Base-by-base conservation (phyloP, 2,113 vertebrate species). In the Cariama cristata region DNA sequence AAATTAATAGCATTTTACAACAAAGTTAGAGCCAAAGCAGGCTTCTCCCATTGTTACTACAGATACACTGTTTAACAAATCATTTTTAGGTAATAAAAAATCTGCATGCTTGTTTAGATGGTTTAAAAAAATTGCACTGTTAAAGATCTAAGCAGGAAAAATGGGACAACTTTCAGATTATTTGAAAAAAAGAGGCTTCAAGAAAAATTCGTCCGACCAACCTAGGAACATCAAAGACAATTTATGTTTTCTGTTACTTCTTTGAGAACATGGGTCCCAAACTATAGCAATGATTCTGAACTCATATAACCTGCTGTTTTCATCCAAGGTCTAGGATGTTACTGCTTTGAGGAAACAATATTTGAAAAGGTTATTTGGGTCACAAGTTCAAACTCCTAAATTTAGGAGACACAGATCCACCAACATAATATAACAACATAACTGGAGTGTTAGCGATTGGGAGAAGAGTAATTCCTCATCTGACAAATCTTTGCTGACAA, bases 1-100 rank as follows among this genome's bases (percentile, higher is more conserved):
- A 94, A 93, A 95, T 95, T 82, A 95, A 80, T 66, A 79, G 72
- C 75, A 69, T 16, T 71, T 42, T 66, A 82, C 50, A 97, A 96
- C 42, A 93, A 95, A 93, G 93, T 62, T 47, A 79, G 42, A 91
- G 74, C 82, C 77, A 88, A 95, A 81, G 82, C 24, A 85, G 62
- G 14, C 12, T 8, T 62, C 22, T 72, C 27, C 28, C 14, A 4
- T 22, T 42, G 45, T 55, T 88, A 55, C 58, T 72, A 42, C 45
- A 72, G 26, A 72, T 40, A 20, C 6, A 8, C 18, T 22, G 58
- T n/a, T 81, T 75, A 75, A 53, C 30, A 87, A 69, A 79, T 19
- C 0, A 15, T 52, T 79, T 77, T 68, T 62, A 89, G 53, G 33
- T n/a, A 73, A 60, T 15, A 71, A 76, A 63, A 88, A 86, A 62